Conservation (phyloP, 2,888 invertebrate genomes). For the Elmis aenea region DNA sequence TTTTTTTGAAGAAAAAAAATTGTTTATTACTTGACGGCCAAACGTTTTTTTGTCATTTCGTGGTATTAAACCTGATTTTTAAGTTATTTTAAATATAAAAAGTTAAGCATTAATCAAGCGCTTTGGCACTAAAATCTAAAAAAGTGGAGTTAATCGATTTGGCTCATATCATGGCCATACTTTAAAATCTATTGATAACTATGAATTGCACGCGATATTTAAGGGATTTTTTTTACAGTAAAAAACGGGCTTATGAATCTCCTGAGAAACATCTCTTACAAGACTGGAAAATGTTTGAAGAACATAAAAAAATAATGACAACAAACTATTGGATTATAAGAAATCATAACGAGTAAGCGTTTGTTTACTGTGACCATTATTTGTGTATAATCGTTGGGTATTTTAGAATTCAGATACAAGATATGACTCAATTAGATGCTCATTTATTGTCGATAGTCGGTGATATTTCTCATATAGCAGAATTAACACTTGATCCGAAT, state of each 20-base stretch:
- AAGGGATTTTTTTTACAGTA: conserved; percentile 9
- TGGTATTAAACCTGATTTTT: too few species aligned
- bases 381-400: too few species aligned
- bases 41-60: too few species aligned
- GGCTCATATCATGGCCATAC: too few species aligned
- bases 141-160: too few species aligned
- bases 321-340: conserved; percentile 41
- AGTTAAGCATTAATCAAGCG: too few species aligned
- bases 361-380: conserved; percentile 1
- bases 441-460: conserved; percentile 36
- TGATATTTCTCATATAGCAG: conserved; percentile 33
- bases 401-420: conserved; percentile 34
- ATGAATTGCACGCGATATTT: too few species aligned
- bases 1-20: too few species aligned
- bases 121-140: too few species aligned
- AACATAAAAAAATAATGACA: conserved; percentile 36
- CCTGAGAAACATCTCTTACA: conserved; percentile 18
- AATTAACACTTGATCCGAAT: conserved; percentile 35
- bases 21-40: too few species aligned
- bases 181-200: too few species aligned
- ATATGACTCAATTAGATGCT: conserved; percentile 34
- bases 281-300: conserved; percentile 26
- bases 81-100: too few species aligned
- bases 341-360: conserved; percentile 34
- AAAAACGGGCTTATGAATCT: conserved; percentile 15